Evolutionary conservation across 2,888 invertebrate genomes (phyloP).

Genomic region (Apamea monoglypha): DNA sequence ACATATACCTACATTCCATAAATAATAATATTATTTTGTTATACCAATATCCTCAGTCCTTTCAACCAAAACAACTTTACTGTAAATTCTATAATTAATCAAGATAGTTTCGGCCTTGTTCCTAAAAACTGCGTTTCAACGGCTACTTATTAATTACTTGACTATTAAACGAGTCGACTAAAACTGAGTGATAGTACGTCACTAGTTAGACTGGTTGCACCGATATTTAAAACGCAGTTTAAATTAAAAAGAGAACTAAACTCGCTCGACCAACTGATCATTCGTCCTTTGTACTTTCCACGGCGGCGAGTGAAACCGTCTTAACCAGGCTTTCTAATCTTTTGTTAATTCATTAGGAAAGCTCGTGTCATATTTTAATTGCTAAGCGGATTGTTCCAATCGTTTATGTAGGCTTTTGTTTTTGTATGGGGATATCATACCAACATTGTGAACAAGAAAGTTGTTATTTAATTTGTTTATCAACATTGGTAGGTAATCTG

Average conservation of each 20-base stretch:
- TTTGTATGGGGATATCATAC: constrained; percentile 27
- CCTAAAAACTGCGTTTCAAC: constrained; percentile 38
- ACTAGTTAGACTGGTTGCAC: constrained; percentile 25
- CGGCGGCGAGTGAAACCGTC: constrained; percentile 69
- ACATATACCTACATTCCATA: too few species aligned
- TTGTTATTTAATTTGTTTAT: constrained; percentile 4
- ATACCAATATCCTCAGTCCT: background rate
- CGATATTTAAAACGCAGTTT: constrained; percentile 32
- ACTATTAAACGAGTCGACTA: constrained; percentile 32
- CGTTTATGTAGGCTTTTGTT: constrained; percentile 32
- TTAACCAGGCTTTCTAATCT: constrained; percentile 79
- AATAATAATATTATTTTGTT: background rate
- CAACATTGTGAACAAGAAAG: constrained; percentile 16
- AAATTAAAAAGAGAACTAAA: constrained; percentile 40
- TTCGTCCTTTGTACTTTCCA: constrained; percentile 65
- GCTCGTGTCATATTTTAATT: constrained; percentile 78
- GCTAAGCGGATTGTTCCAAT: constrained; percentile 72
- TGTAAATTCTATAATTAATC: constrained; percentile 22
- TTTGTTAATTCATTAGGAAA: constrained; percentile 85
- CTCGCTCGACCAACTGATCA: constrained; percentile 34
- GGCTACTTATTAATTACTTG: constrained; percentile 43
- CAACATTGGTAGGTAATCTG: background rate
- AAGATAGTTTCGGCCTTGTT: constrained; percentile 41
- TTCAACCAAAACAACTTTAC: constrained; percentile 21
- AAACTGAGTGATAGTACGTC: constrained; percentile 24